Evolutionary conservation across 92 coral and sea anemone genomes (phyloP), one percentile per base, ranked within the genome.

Genomic region (Bergia puertoricense): DNA sequence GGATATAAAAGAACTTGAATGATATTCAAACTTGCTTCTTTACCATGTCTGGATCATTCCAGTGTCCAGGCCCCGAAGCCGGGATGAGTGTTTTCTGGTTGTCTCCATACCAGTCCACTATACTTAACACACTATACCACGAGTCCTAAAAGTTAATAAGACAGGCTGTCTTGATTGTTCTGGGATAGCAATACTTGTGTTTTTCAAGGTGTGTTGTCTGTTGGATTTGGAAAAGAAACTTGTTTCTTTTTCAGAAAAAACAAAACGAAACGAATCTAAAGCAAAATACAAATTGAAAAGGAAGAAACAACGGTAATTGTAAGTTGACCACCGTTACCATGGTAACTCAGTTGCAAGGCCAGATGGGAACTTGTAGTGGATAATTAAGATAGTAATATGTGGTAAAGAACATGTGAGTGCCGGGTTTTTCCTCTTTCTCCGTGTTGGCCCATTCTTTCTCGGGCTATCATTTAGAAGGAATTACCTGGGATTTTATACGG

Each of bases 31-130:
- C 15, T 39, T 54, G 44, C 41, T 51, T 84, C 92, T 76, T 41
- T 80, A 97, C 99, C 99, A 91, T 91, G 86, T 97, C 99, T 41
- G 99, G 99, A 76, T 97, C 99, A 88, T 97, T 95, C 99, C 99
- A 97, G 88, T 94, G 95, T 16, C 99, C 99, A 40, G 93, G 94
- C 13, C 99, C 99, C 5, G 99, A 98, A 1, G 92, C 99, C 11
- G 96, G 96, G 16, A 94, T 88, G 39, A 97, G 94, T 16, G 90
- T 94, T 76, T 95, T 93, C 85, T 95, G 98, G 37, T 89, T 57
- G 43, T 91, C 88, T 5, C 93, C 99, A 81, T 94, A 97, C 93
- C 95, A 97, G 48, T 91, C 93, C 42, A 94, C 88, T 41, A 97
- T 97, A 42, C 77, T 40, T 46, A 90, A 62, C 10, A 95, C 91